Percentiles rank a stretch among this genome's conserved stretches.
phyloP scores from a whole-genome alignment of 2,888 invertebrate species.

The Phaonia tiefii region DNA sequence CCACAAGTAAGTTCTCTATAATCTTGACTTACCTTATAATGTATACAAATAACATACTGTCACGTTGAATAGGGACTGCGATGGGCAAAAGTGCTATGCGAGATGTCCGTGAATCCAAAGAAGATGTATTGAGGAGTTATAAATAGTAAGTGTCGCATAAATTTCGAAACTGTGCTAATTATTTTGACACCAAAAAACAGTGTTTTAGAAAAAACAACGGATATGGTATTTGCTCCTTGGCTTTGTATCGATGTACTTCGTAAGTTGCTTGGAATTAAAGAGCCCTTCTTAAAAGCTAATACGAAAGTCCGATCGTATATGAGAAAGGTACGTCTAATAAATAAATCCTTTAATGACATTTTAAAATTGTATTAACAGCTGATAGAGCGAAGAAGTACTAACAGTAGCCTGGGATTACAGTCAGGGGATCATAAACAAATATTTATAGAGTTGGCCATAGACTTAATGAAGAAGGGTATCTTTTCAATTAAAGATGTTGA shows the following conservation, averaged over 20 bases:
- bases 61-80: slow-evolving; percentile 74
- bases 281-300: slow-evolving; percentile 71
- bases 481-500: slow-evolving; percentile 75
- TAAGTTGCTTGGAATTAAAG: slow-evolving; percentile 70
- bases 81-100: slow-evolving; percentile 75
- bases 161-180: no score
- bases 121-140: slow-evolving; percentile 72
- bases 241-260: slow-evolving; percentile 69
- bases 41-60: not conserved
- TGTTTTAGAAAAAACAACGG: slow-evolving; percentile 75
- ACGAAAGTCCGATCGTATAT: slow-evolving; percentile 72
- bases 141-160: slow-evolving; percentile 74
- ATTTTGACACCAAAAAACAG: no score
- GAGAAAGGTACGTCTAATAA: slow-evolving; percentile 72
- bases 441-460: slow-evolving; percentile 74
- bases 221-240: slow-evolving; percentile 78
- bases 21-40: not conserved
- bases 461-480: slow-evolving; percentile 71
- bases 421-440: slow-evolving; percentile 36
- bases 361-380: slow-evolving; percentile 38
- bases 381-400: slow-evolving; percentile 50
- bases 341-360: no score
- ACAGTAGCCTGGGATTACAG: not conserved
- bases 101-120: slow-evolving; percentile 67
- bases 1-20: slow-evolving; percentile 73